Conservation (phyloP, 2,888 invertebrate species). For the Plebejus melissa region DNA sequence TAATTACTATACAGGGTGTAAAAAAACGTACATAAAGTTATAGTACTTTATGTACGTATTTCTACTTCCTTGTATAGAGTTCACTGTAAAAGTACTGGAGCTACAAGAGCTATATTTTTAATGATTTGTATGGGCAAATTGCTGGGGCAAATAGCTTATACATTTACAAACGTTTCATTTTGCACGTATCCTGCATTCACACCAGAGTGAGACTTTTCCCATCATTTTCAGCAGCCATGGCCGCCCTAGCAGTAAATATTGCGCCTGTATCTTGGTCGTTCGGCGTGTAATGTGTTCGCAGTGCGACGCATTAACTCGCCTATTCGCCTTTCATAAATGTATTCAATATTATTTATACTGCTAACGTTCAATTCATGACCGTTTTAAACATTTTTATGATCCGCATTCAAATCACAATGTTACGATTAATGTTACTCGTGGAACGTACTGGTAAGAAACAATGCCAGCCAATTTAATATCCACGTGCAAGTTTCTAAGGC, state of each 20-base stretch:
- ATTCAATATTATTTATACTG: constrained; percentile 48
- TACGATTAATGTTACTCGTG: not conserved
- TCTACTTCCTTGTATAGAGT: too few species aligned
- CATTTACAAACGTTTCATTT: too few species aligned
- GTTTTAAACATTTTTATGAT: constrained; percentile 27
- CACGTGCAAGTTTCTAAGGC: not conserved
- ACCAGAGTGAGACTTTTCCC: not conserved
- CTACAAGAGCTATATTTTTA: too few species aligned
- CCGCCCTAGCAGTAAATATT: constrained; percentile 46
- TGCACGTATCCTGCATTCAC: too few species aligned
- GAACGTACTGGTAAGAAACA: not conserved
- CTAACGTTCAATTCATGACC: constrained; percentile 35
- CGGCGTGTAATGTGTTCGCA: constrained; percentile 42
- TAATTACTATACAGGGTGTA: too few species aligned
- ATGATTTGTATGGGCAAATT: too few species aligned
- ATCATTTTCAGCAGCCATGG: not conserved
- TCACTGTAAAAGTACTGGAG: too few species aligned
- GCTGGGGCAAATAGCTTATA: too few species aligned
- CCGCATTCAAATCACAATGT: constrained; percentile 4
- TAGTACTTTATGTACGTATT: too few species aligned
- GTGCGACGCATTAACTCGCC: constrained; percentile 58
- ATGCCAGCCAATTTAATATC: not conserved
- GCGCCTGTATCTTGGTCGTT: constrained; percentile 43
- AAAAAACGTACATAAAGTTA: too few species aligned
- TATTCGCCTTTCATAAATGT: constrained; percentile 59